Evolutionary conservation across 2,888 invertebrate genomes (phyloP).

Genomic region (Cantharis lateralis): DNA sequence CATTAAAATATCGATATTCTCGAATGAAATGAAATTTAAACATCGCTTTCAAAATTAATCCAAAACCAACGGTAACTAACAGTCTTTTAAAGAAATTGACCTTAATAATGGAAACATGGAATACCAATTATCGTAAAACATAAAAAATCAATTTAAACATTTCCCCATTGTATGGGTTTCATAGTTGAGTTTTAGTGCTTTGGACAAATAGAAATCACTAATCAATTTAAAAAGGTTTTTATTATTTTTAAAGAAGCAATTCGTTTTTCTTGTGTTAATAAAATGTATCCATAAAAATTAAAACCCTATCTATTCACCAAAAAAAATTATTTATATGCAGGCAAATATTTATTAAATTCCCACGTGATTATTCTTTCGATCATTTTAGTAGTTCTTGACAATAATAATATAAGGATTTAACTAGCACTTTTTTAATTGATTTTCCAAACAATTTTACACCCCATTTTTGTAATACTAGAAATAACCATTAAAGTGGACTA

Average conservation of each 20-base stretch:
- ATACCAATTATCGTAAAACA: slow-evolving; percentile 34
- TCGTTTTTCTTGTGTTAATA: background rate
- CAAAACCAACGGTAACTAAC: slow-evolving; percentile 17
- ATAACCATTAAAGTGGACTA: background rate
- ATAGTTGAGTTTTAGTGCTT: background rate
- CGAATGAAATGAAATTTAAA: background rate
- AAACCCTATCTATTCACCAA: background rate
- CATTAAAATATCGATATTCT: background rate
- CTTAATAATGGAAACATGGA: slow-evolving; percentile 32
- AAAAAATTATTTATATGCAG: background rate
- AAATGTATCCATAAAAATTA: background rate
- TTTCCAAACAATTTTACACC: background rate
- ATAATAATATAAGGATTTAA: background rate
- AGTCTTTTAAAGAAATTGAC: slow-evolving; percentile 28
- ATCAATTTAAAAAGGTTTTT: background rate
- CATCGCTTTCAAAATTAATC: slow-evolving; percentile 9
- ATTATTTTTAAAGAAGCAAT: background rate
- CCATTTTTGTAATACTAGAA: background rate
- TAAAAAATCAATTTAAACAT: slow-evolving; percentile 33
- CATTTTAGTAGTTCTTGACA: background rate
- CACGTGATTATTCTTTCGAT: background rate
- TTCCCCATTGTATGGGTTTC: background rate
- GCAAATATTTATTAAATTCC: background rate
- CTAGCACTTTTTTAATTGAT: background rate
- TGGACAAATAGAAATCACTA: background rate